Base-by-base conservation (phyloP, 2,888 invertebrate genomes). In the Pheosia tremula region DNA sequence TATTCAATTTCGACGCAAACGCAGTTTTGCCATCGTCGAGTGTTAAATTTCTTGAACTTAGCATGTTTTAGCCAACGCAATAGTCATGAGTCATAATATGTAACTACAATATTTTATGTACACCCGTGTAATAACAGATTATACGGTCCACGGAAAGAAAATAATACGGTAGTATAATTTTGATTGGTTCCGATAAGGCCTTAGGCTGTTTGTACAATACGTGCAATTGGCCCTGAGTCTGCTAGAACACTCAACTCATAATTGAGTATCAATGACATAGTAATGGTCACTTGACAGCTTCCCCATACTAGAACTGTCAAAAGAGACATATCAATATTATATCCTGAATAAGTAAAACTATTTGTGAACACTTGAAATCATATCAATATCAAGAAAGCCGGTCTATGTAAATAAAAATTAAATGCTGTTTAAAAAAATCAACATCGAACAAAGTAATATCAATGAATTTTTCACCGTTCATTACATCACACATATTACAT, bases 91-190 rank as follows among this genome's bases (percentile, higher is more conserved):
- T 62, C 0, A 24, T 24, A 61, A 60, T 61, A 63, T 62, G 64
- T 68, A 70, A 70, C 65, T 47, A 60, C 59, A 63, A 77, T 74
- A 75, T 74, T 81, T 75, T 79, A 80, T 78, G 74, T 65, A 68
- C 70, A 56, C 68, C 72, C 79, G 75, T 81, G 74, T 81, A 85
- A 86, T 85, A 74, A 61, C 60, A 73, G 76, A 78, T 79, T 76
- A 68, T 73, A 83, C 78, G 81, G 77, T 79, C 69, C 69, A 69
- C 70, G 73, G 68, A 59, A 69, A 62, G 71, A 67, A 75, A 82
- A 83, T 82, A 82, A 82, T 80, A 79, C 73, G 77, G 79, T 73
- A 74, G 68, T 80, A 80, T 82, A 82, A 82, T 79, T 82, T 83
- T 82, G 82, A 84, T 84, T 81, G 80, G 77, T 80, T 76, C 71